phyloP scores from a whole-genome alignment of 2,797 vertebrate species.

The Fistularia tabacaria region DNA sequence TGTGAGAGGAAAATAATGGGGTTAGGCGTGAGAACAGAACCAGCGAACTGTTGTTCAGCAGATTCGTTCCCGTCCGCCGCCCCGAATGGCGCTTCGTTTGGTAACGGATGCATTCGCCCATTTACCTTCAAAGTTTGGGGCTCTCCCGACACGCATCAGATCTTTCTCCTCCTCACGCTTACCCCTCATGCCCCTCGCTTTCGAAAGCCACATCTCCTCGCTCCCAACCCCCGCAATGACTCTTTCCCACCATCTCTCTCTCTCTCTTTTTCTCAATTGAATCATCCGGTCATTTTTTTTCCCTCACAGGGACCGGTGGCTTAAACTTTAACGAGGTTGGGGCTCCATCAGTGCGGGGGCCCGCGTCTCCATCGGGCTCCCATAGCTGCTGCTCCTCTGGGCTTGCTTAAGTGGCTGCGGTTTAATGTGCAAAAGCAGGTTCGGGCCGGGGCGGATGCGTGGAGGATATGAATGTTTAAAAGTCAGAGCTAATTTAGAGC shows the following conservation, averaged over 20 bases:
- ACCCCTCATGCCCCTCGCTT: neutral
- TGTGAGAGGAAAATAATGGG: too few species aligned
- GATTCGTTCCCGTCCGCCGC: too few species aligned
- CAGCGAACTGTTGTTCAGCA: too few species aligned
- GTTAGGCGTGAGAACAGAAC: too few species aligned
- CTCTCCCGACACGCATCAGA: too few species aligned
- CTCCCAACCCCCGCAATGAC: neutral
- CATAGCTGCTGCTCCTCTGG: constrained; percentile 65
- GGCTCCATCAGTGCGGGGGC: constrained; percentile 50
- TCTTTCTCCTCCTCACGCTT: neutral
- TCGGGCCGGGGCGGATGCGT: constrained; percentile 33
- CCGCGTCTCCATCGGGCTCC: constrained; percentile 57
- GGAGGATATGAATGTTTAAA: constrained; percentile 42
- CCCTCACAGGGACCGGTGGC: constrained; percentile 29
- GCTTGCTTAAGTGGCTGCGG: constrained; percentile 73
- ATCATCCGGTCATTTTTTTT: constrained; percentile 28
- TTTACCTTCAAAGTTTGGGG: too few species aligned
- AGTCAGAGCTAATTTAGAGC: constrained; percentile 66
- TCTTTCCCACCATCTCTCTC: constrained; percentile 6
- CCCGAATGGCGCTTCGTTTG: too few species aligned
- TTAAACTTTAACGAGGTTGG: constrained; percentile 72
- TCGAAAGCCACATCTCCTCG: neutral
- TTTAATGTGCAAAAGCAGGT: constrained; percentile 68
- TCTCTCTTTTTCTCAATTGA: constrained; percentile 22
- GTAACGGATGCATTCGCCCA: too few species aligned